Conservation (phyloP, 2,888 invertebrate species). For the Taenaris catops region DNA sequence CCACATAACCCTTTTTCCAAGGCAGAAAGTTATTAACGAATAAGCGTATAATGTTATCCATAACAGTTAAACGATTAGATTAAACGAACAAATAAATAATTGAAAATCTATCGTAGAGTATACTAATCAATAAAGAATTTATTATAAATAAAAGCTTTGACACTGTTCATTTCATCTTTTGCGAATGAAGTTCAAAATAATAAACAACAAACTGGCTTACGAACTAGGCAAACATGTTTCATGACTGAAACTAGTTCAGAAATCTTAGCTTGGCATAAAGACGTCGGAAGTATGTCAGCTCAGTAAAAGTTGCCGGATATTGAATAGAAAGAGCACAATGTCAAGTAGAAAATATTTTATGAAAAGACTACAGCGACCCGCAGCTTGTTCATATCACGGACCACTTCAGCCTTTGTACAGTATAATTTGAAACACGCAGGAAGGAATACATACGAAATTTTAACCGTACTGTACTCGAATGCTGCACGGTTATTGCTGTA, state of each 20-base stretch:
- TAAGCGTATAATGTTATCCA: too few relatives aligned
- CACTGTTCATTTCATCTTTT: too few relatives aligned
- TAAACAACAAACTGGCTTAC: constrained; percentile 3
- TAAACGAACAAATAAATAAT: too few relatives aligned
- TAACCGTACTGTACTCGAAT: too few relatives aligned
- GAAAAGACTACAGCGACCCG: constrained; percentile 39
- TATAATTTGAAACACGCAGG: constrained; percentile 2
- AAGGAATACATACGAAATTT: too few relatives aligned
- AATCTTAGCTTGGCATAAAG: constrained; percentile 10
- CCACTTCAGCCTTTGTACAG: constrained; percentile 44
- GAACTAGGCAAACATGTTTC: constrained; percentile 5
- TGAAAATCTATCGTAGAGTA: too few relatives aligned
- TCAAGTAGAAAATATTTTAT: constrained; percentile 63
- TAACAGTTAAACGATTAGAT: too few relatives aligned
- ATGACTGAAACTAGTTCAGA: constrained; percentile 14
- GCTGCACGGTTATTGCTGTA: too few relatives aligned
- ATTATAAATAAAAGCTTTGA: background rate
- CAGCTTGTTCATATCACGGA: constrained; percentile 51
- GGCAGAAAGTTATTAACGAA: too few relatives aligned
- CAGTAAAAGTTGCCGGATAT: constrained; percentile 30
- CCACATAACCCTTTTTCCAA: too few relatives aligned
- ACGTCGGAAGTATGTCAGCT: constrained; percentile 19
- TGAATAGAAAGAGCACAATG: constrained; percentile 52
- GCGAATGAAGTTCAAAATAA: background rate
- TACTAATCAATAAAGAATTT: too few relatives aligned